These are phyloP conservation scores for Oxyruncus cristatus DNA, from an alignment of 2,113 vertebrate species.

Conservation along the genomic window DNA sequence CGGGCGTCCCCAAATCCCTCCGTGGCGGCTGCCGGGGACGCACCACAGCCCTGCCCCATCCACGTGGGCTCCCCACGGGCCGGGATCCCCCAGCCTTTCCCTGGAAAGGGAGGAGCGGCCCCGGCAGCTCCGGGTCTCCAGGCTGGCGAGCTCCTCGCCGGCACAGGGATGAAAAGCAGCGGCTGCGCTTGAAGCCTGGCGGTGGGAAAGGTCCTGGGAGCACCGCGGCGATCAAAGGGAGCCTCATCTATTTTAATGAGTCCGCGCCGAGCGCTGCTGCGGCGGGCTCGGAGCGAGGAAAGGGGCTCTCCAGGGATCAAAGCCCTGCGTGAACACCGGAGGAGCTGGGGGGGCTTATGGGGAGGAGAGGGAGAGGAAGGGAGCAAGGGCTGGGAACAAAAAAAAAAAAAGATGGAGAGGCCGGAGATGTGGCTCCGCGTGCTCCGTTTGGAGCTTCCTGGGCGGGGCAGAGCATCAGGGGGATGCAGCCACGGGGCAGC, in stretches of 20 bases:
- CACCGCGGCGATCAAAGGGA: constrained; percentile 10
- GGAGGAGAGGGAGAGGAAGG: background rate
- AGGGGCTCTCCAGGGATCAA: constrained; percentile 43
- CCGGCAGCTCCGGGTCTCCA: background rate
- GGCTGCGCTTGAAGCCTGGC: background rate
- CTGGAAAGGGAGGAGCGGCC: background rate
- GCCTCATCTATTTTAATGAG: constrained; percentile 25
- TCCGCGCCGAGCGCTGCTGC: background rate
- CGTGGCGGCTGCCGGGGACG: rapidly evolving
- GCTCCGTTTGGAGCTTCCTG: background rate
- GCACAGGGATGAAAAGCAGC: background rate
- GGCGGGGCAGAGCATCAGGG: rapidly evolving
- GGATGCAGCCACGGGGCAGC: background rate
- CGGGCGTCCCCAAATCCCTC: rapidly evolving
- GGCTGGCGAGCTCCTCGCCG: background rate
- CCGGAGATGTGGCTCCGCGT: rapidly evolving
- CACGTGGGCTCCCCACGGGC: rapidly evolving
- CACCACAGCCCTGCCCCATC: rapidly evolving
- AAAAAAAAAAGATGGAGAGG: background rate
- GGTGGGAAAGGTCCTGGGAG: background rate
- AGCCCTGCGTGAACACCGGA: background rate
- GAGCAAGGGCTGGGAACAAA: background rate
- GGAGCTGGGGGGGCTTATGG: background rate
- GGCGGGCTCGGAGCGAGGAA: background rate
- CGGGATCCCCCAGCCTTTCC: background rate